These are phyloP conservation scores for Egretta garzetta DNA, from an alignment of 2,113 vertebrate species.

Conservation along the genomic window DNA sequence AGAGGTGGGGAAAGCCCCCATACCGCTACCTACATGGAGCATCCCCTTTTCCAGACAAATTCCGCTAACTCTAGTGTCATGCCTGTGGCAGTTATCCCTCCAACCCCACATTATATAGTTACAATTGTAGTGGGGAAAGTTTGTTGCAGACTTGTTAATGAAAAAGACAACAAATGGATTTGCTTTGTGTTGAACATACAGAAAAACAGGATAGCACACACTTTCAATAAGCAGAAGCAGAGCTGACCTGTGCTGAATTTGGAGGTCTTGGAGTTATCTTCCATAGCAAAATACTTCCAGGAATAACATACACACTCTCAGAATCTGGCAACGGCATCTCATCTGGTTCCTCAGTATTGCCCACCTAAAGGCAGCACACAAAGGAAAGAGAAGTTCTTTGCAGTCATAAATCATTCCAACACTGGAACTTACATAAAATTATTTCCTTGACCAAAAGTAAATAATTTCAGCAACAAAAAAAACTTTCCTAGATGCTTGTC, in stretches of 20 bases:
- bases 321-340: conserved; percentile 92
- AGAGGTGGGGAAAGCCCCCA: not conserved
- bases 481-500: not conserved
- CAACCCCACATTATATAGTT: not conserved
- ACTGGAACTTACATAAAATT: not conserved
- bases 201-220: not conserved
- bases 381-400: not conserved
- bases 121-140: not conserved
- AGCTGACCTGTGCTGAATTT: conserved; percentile 89
- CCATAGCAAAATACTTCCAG: conserved; percentile 93
- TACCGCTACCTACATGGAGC: not conserved
- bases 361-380: conserved; percentile 65
- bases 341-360: conserved; percentile 86
- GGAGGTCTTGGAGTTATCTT: conserved; percentile 92
- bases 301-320: conserved; percentile 91
- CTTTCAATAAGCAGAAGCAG: not conserved
- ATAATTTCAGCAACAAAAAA: not conserved
- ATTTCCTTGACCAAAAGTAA: not conserved
- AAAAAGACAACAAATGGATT: not conserved
- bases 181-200: not conserved
- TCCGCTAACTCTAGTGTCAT: not conserved
- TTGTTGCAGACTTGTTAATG: not conserved
- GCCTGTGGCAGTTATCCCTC: not conserved
- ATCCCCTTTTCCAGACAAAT: not conserved
- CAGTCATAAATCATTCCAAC: not conserved